Conservation (phyloP, 1,140 invertebrate species). For the Copidosoma floridanum region DNA sequence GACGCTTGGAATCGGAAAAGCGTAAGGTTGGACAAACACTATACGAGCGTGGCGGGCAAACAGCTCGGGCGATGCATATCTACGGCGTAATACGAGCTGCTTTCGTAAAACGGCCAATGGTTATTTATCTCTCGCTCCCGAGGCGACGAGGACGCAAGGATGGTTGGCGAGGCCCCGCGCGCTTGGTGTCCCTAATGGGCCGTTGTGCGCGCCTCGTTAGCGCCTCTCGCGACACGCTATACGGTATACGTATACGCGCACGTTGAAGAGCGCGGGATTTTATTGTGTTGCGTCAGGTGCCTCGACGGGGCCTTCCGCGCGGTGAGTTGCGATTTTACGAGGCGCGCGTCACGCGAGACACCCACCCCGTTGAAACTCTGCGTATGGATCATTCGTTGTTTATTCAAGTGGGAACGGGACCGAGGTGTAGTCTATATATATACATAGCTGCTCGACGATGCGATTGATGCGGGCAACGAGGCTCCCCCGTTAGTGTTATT, state of each 20-base stretch:
- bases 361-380: too few species aligned
- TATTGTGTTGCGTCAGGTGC: slow-evolving; percentile 1
- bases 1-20: not conserved
- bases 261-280: slow-evolving; percentile 17
- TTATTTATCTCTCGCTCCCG: slow-evolving; percentile 26
- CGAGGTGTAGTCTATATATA: too few species aligned
- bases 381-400: too few species aligned
- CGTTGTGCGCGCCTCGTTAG: slow-evolving; percentile 21
- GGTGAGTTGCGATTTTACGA: too few species aligned
- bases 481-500: too few species aligned
- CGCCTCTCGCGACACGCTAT: slow-evolving; percentile 3
- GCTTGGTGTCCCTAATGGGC: slow-evolving; percentile 17
- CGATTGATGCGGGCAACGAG: too few species aligned
- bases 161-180: not conserved
- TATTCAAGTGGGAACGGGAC: too few species aligned
- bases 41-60: not conserved
- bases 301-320: too few species aligned
- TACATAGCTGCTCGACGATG: too few species aligned
- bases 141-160: not conserved
- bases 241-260: not conserved
- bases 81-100: slow-evolving; percentile 21
- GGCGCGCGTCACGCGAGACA: too few species aligned
- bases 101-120: slow-evolving; percentile 24
- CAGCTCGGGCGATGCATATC: slow-evolving; percentile 27
- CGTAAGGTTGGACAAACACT: slow-evolving; percentile 8